phyloP scores from a whole-genome alignment of 2,113 vertebrate species.

The Corydoras sp. region DNA sequence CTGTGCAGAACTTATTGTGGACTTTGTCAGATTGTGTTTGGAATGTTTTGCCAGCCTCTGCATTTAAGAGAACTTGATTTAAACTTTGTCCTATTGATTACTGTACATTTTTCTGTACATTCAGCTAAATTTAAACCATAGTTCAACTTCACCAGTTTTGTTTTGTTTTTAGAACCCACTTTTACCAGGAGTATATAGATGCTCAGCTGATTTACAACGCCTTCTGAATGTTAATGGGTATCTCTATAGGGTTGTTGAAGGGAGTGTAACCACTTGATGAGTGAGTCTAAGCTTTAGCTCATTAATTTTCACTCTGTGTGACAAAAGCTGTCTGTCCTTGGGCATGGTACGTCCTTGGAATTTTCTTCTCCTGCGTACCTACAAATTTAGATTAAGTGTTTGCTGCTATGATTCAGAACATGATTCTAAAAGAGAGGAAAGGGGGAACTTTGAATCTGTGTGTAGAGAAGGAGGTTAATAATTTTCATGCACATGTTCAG shows the following conservation, averaged over 20 bases:
- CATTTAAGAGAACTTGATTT: too few species aligned
- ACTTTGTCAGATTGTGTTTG: too few species aligned
- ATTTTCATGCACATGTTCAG: constrained; percentile 11
- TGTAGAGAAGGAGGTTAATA: neutral
- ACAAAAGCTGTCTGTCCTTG: constrained; percentile 31
- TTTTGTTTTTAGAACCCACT: neutral
- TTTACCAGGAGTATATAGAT: constrained; percentile 1
- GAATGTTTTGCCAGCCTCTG: too few species aligned
- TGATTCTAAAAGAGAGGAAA: neutral
- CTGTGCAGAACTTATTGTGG: neutral
- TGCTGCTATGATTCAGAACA: neutral
- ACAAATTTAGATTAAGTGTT: neutral
- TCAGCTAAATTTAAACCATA: too few species aligned
- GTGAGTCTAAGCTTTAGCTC: constrained; percentile 19
- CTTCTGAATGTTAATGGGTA: constrained; percentile 27
- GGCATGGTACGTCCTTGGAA: constrained; percentile 13
- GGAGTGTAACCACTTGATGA: constrained; percentile 17
- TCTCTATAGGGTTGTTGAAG: constrained; percentile 20
- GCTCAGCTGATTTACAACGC: constrained; percentile 2
- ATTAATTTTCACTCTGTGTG: constrained; percentile 19
- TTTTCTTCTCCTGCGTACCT: neutral
- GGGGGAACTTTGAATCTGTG: constrained; percentile 5
- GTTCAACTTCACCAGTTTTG: neutral
- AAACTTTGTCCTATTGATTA: neutral
- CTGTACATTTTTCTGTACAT: too few species aligned